Evolutionary conservation across 2,888 invertebrate species (phyloP), one percentile per base, ranked within the genome.

Genomic region (Neria commutata): DNA sequence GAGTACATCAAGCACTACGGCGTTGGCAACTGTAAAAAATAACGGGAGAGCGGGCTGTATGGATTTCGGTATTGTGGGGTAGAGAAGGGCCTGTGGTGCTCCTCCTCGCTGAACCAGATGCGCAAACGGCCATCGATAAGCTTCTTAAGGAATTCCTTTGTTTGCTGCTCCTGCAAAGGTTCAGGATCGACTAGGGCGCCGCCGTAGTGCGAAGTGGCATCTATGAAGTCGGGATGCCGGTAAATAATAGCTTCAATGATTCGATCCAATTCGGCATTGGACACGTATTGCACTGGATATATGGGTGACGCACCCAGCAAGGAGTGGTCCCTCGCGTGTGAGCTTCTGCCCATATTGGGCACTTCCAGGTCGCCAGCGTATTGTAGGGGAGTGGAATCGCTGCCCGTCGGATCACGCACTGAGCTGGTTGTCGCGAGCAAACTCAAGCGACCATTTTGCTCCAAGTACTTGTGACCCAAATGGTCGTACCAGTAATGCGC

Each of bases 161-260:
- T 77, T 53, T 80, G 70, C 17, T 68, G 61, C 21, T 67, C 65
- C 59, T 79, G 80, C 2, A 56, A 48, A 0, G 68, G 64, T 26
- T 72, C 65, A 1, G 80, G 76, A 45, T 74, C 74, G 0, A 74
- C 73, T 37, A 78, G 47, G 1, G 65, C 62, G 14, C 77, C 75
- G 19, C 67, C 74, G 54, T 67, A 67, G 5, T 72, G 62, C 16
- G 71, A 58, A 26, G 59, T 53, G 23, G 62, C 67, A 2, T 77
- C 70, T n/a, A 74, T 63, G 29, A 78, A 78, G 6, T 71, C 72
- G 1, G 77, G 73, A 69, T 80, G 80, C 42, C 63, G 65, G 45
- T 72, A 69, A 2, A 80, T 64, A 49, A 80, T 73, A 29, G 74
- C 72, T 8, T 73, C 67, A 16, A 80, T 79, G 2, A 79, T 69